Evolutionary conservation across 2,888 invertebrate genomes (phyloP).

Genomic region (Pseudoips prasinana): DNA sequence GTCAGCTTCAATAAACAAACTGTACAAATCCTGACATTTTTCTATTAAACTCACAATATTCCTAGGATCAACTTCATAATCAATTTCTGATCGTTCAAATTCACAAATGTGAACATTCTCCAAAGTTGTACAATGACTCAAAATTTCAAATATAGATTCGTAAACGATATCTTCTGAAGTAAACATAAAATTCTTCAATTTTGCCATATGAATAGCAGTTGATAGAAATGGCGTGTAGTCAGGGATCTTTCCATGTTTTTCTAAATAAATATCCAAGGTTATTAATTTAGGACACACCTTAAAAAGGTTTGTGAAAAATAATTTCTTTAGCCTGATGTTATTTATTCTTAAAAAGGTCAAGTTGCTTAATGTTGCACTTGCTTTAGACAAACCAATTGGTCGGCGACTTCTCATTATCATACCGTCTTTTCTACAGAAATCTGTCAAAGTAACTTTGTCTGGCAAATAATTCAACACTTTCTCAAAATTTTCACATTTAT

Average conservation of each 20-base stretch:
- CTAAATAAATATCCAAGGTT: constrained; percentile 42
- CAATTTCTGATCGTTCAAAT: constrained; percentile 31
- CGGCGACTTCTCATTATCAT: constrained; percentile 25
- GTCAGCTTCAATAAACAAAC: constrained; percentile 46
- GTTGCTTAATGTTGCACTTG: constrained; percentile 26
- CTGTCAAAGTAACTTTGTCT: constrained; percentile 39
- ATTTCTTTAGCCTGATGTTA: constrained; percentile 35
- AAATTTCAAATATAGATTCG: constrained; percentile 34
- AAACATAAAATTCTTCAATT: constrained; percentile 41
- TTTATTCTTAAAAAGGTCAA: constrained; percentile 41
- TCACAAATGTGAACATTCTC: constrained; percentile 49
- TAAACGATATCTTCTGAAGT: constrained; percentile 45
- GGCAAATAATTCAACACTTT: constrained; percentile 31
- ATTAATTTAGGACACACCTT: constrained; percentile 30
- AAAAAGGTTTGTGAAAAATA: constrained; percentile 40
- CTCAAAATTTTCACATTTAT: constrained; percentile 41
- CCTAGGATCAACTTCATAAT: constrained; percentile 9
- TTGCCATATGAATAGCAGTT: constrained; percentile 32
- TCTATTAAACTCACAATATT: constrained; percentile 32
- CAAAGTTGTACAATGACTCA: constrained; percentile 35
- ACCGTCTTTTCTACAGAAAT: constrained; percentile 41
- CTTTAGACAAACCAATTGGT: constrained; percentile 31
- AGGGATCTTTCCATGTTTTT: constrained; percentile 29
- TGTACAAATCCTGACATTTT: constrained; percentile 36
- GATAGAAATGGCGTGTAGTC: constrained; percentile 31